Evolutionary conservation across 2,797 vertebrate genomes (phyloP), one percentile per base, ranked within the genome.

Genomic region (Sebastes vulpes): DNA sequence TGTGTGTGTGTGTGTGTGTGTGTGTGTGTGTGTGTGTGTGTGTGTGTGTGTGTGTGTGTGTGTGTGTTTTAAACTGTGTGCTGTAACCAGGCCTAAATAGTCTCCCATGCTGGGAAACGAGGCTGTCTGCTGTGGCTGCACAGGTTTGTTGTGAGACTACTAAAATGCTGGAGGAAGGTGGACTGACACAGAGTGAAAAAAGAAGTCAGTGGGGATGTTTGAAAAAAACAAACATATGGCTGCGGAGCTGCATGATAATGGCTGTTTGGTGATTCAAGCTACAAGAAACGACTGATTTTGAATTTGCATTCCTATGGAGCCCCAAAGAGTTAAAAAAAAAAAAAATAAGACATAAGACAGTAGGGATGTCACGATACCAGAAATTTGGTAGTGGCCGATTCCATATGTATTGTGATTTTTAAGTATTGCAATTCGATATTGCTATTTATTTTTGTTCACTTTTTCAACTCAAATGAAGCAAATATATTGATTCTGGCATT

Each of bases 101-200:
- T 63, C 3, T 79, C 25, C 11, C 59, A 29, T 73, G 71, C 75
- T 71, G 75, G 25, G 75, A 63, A 60, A 75, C 18, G 38, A 65
- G 75, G 50, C 56, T 2, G 56, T 70, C 46, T 50, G 70, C 66
- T 68, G 32, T 21, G 70, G 67, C 53, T 77, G 42, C 32, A 10
- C 71, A 31, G 48, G 54, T 74, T 79, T 79, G 59, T 46, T 72
- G 68, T 78, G 59, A 66, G 21, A 53, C 54, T 31, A 42, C 52
- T 72, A 16, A 60, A 78, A 67, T 5, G 28, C 21, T 69, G 68
- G 16, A 53, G 32, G 65, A 65, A 23, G 32, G 6, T 8, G 16
- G 6, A 35, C 38, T 35, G 38, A 65, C 38, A 23, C 6, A 32
- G 9, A 52, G 16, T 10, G 26, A 3, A 42, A 28, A 52, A 32